Conservation (phyloP, 2,113 vertebrate genomes). For the Cygnus buccinator region DNA sequence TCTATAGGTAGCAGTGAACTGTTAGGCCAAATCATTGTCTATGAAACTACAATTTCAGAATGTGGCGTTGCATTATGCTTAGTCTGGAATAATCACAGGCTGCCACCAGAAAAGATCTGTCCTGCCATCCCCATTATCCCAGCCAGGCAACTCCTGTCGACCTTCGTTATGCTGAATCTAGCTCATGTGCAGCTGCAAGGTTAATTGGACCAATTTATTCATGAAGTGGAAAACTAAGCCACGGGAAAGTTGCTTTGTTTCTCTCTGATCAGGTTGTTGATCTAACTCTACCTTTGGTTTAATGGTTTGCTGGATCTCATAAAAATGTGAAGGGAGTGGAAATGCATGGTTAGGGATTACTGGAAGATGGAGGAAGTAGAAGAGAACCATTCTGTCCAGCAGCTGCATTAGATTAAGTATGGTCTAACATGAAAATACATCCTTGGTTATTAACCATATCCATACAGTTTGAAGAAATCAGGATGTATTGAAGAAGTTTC, state of each 20-base stretch:
- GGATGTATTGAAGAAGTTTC: neutral
- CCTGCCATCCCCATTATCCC: neutral
- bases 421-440: neutral
- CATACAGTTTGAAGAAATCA: neutral
- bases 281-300: neutral
- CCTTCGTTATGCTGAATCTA: neutral
- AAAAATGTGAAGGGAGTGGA: neutral
- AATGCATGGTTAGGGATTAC: neutral
- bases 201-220: neutral
- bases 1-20: neutral
- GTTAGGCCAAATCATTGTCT: neutral
- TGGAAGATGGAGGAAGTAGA: neutral
- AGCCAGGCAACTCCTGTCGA: neutral
- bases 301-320: neutral
- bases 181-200: neutral
- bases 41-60: neutral
- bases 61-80: neutral
- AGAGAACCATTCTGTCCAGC: neutral
- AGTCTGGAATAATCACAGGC: neutral
- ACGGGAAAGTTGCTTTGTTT: neutral
- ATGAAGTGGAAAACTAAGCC: neutral
- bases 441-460: neutral
- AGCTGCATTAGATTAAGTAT: neutral
- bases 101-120: neutral
- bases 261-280: neutral